A percentile compares a stretch with the other conserved stretches of the same genome.
These are phyloP conservation scores for Drosophila pallidifrons DNA, from an alignment of 1,140 invertebrate species.

Conservation along the genomic window DNA sequence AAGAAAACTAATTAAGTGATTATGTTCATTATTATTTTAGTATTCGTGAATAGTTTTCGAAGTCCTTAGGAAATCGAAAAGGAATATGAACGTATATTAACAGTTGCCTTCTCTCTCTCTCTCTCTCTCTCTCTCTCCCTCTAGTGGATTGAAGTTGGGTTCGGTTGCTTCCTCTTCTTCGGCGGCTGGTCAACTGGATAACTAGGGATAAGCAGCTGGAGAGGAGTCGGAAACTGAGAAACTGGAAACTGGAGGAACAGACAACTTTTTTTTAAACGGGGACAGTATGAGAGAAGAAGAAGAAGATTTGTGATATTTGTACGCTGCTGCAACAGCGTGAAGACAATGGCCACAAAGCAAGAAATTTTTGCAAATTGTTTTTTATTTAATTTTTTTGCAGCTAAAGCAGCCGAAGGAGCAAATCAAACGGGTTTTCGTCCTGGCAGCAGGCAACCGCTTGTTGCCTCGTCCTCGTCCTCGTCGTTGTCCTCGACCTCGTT, in stretches of 20 bases:
- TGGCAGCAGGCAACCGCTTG: conserved; percentile 10
- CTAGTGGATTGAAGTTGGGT: neutral
- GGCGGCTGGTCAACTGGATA: conserved; percentile 4
- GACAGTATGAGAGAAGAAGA: neutral
- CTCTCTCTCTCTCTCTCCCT: neutral
- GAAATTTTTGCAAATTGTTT: conserved; percentile 79
- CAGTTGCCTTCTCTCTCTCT: no score
- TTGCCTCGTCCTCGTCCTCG: neutral
- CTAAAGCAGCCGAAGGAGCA: conserved; percentile 25
- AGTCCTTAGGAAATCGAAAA: no score
- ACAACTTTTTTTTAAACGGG: conserved; percentile 30
- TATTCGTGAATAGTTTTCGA: no score
- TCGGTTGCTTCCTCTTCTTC: no score
- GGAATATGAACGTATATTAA: no score
- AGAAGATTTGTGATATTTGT: conserved; percentile 13
- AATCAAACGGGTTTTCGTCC: conserved; percentile 62
- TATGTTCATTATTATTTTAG: no score
- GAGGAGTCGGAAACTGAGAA: conserved; percentile 12
- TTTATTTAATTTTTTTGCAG: conserved; percentile 14
- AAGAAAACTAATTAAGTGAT: no score
- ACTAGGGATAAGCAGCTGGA: conserved; percentile 20
- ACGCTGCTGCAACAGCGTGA: conserved; percentile 11
- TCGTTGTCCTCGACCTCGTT: conserved; percentile 2
- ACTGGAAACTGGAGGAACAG: conserved; percentile 45
- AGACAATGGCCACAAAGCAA: conserved; percentile 58